Percentiles rank a stretch among this genome's conserved stretches.
These are phyloP conservation scores for Sepiola atlantica DNA, from an alignment of 2,888 invertebrate genomes.

Conservation along the genomic window DNA sequence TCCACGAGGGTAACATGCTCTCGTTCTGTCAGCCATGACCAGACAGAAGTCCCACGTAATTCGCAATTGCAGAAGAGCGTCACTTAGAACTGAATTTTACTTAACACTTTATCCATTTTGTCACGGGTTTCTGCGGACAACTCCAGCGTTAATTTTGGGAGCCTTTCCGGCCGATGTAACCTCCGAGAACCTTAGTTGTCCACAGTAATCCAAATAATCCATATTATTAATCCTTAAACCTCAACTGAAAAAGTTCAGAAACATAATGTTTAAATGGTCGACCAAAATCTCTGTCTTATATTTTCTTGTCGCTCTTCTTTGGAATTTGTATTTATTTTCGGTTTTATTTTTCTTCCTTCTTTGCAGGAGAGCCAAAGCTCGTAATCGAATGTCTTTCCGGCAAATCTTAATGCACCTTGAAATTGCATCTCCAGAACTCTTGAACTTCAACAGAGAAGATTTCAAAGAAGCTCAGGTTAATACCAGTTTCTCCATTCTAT, in stretches of 20 bases:
- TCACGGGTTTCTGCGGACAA: no score
- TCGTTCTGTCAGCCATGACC: no score
- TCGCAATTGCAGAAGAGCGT: no score
- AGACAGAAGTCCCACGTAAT: no score
- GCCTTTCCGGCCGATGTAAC: no score
- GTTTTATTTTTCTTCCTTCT: background rate
- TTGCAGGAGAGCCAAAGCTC: conserved; percentile 84
- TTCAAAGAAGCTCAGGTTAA: conserved; percentile 87
- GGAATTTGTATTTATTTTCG: background rate
- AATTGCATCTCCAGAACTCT: conserved; percentile 88
- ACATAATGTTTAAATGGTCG: background rate
- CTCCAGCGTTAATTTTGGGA: no score
- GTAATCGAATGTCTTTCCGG: conserved; percentile 91
- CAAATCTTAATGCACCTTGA: conserved; percentile 93
- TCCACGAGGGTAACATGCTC: no score
- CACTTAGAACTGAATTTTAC: no score
- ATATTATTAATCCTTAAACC: no score
- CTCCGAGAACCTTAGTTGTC: no score
- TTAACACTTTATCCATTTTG: no score
- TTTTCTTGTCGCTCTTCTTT: background rate
- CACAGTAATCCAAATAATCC: background rate
- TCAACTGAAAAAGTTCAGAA: background rate
- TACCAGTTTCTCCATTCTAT: background rate
- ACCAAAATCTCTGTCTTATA: background rate
- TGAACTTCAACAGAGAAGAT: conserved; percentile 80